Evolutionary conservation across 2,888 invertebrate species (phyloP).

Genomic region (Synanthedon formicaeformis): DNA sequence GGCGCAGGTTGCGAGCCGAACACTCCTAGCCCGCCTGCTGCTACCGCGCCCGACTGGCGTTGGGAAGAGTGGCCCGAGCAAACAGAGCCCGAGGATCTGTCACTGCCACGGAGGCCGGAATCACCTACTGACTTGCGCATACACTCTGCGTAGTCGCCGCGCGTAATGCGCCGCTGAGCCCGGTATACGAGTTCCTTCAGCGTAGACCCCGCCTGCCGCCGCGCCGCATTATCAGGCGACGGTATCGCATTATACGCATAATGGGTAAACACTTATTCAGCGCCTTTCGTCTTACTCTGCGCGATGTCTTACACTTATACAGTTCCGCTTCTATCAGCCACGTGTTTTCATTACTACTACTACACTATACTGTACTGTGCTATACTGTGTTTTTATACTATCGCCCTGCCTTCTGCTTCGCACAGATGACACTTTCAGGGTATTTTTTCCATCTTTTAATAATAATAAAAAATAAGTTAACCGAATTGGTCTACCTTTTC

Average conservation of each 20-base stretch:
- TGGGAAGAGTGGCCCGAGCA: constrained; percentile 75
- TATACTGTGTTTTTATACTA: no score
- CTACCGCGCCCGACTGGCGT: constrained; percentile 52
- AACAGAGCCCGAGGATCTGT: constrained; percentile 92
- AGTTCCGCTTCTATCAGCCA: no score
- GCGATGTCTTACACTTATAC: no score
- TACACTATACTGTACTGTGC: no score
- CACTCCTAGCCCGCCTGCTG: constrained; percentile 59
- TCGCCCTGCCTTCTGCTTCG: no score
- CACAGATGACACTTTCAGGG: no score
- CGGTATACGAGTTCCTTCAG: constrained; percentile 85
- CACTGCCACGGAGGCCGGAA: constrained; percentile 72
- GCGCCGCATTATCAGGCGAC: constrained; percentile 2
- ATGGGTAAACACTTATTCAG: no score
- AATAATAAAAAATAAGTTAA: no score
- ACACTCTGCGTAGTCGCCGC: constrained; percentile 58
- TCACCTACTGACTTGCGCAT: constrained; percentile 64
- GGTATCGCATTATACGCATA: constrained; percentile 6
- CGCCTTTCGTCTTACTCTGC: no score
- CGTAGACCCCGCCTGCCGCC: constrained; percentile 52
- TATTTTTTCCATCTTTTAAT: no score
- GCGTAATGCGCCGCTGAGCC: constrained; percentile 46
- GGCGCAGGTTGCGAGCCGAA: constrained; percentile 47
- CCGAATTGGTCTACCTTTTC: no score
- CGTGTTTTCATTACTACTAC: no score